Conservation (phyloP, 2,113 vertebrate species). For the Oncorhynchus keta region DNA sequence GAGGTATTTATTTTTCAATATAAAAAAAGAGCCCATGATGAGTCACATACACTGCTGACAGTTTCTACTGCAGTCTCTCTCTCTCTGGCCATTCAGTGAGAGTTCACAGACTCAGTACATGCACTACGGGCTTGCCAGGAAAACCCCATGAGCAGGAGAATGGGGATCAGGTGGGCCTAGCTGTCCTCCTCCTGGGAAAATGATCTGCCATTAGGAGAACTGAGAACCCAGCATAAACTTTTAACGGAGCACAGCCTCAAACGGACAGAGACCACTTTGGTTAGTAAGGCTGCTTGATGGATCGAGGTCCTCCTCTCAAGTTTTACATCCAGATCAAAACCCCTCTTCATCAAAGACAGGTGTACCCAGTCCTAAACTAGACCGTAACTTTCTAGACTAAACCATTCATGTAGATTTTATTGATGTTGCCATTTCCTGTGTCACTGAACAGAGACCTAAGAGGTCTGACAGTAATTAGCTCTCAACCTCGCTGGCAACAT, state of each 20-base stretch:
- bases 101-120: slow-evolving; percentile 10
- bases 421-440: slow-evolving; percentile 2
- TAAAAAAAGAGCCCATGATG: slow-evolving; percentile 10
- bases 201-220: slow-evolving; percentile 6
- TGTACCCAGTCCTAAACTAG: slow-evolving; percentile 1
- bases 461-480: background rate
- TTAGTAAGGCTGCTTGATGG: background rate
- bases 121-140: slow-evolving; percentile 1
- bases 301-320: background rate
- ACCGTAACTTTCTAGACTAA: background rate
- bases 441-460: background rate
- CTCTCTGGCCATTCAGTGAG: background rate
- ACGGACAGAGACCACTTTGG: background rate
- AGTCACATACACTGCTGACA: slow-evolving; percentile 21
- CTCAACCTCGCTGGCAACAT: background rate
- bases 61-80: background rate
- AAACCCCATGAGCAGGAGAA: slow-evolving; percentile 19
- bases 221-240: background rate
- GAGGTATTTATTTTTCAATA: slow-evolving; percentile 11
- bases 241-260: background rate
- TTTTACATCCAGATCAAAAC: slow-evolving; percentile 11
- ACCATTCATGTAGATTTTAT: background rate
- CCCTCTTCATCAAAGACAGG: slow-evolving; percentile 28
- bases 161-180: background rate
- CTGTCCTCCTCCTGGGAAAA: slow-evolving; percentile 5